Evolutionary conservation across 2,888 invertebrate genomes (phyloP).

Genomic region (Matsumyia berberina): DNA sequence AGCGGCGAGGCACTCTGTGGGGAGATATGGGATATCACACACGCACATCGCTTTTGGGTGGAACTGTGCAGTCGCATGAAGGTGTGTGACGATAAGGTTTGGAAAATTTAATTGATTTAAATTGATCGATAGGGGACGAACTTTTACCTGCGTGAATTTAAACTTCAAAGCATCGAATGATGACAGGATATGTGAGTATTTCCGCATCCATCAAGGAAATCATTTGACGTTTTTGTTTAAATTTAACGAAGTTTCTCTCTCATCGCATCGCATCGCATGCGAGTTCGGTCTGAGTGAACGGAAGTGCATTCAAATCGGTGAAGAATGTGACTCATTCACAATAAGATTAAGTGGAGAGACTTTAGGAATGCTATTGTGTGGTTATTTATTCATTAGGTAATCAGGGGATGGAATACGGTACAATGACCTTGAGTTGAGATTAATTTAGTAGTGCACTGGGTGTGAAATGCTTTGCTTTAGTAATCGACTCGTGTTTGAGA

Average conservation of each 20-base stretch:
- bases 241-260: constrained; percentile 23
- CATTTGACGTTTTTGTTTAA: constrained; percentile 6
- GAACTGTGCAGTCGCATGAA: constrained; percentile 28
- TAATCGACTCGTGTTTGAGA: background rate
- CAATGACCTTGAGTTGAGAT: constrained; percentile 56
- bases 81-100: constrained; percentile 57
- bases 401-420: constrained; percentile 15
- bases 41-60: constrained; percentile 1
- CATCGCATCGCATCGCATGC: constrained; percentile 33
- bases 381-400: constrained; percentile 59
- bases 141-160: constrained; percentile 38
- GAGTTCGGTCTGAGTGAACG: constrained; percentile 20
- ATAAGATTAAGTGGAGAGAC: constrained; percentile 32
- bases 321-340: constrained; percentile 64
- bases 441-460: constrained; percentile 13
- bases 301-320: constrained; percentile 37
- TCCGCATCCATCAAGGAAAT: background rate
- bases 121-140: constrained; percentile 51
- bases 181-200: background rate
- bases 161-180: background rate
- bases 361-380: constrained; percentile 48
- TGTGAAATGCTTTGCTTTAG: constrained; percentile 8
- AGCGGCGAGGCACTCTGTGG: constrained; percentile 6
- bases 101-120: constrained; percentile 57
- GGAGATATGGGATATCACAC: background rate